phyloP scores from a whole-genome alignment of 1,140 invertebrate species.

The Dryas iulia region DNA sequence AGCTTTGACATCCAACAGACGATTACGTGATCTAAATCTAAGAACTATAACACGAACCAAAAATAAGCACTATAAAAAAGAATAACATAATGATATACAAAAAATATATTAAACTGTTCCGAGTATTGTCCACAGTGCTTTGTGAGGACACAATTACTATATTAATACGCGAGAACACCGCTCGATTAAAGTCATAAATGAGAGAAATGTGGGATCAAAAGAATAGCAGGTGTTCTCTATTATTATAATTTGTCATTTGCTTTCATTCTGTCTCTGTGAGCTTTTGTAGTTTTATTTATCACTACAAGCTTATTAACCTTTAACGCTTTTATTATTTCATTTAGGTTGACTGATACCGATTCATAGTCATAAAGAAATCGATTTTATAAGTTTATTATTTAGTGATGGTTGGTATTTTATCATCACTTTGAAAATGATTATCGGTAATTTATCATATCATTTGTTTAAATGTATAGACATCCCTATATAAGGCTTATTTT shows the following conservation, averaged over 20 bases:
- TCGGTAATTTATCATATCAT: no score
- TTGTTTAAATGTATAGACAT: no score
- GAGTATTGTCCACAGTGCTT: slow-evolving; percentile 67
- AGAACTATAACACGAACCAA: slow-evolving; percentile 75
- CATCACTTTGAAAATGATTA: no score
- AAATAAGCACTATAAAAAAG: slow-evolving; percentile 76
- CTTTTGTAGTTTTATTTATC: slow-evolving; percentile 53
- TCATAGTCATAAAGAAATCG: neutral
- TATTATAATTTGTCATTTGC: slow-evolving; percentile 77
- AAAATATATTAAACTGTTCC: slow-evolving; percentile 69
- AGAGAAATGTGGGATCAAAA: slow-evolving; percentile 78
- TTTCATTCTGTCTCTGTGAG: slow-evolving; percentile 57
- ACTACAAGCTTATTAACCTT: slow-evolving; percentile 47
- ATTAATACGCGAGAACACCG: slow-evolving; percentile 69
- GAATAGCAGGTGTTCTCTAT: slow-evolving; percentile 78
- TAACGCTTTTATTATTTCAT: slow-evolving; percentile 10
- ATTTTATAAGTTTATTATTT: neutral
- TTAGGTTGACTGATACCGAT: neutral
- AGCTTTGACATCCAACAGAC: slow-evolving; percentile 47
- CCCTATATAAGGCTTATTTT: no score
- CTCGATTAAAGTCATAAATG: slow-evolving; percentile 79
- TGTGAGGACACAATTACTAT: slow-evolving; percentile 66
- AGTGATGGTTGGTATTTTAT: neutral
- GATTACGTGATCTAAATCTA: slow-evolving; percentile 75
- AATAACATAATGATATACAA: slow-evolving; percentile 71